phyloP scores from a whole-genome alignment of 2,113 vertebrate species.

The Sturnus vulgaris region DNA sequence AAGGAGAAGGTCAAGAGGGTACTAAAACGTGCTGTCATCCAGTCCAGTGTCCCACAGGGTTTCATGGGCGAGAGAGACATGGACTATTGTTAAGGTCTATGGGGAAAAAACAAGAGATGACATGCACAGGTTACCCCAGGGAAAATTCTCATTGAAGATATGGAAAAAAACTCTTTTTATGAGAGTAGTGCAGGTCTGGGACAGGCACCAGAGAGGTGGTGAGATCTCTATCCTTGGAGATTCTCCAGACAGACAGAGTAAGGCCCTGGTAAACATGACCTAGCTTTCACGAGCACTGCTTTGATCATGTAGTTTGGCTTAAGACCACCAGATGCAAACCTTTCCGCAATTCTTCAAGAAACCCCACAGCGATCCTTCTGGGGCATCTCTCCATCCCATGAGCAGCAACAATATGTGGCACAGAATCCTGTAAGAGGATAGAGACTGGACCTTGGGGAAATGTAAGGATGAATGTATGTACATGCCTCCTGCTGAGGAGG shows the following conservation, averaged over 20 bases:
- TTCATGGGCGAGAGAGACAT: background rate
- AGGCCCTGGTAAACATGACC: background rate
- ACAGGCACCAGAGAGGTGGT: background rate
- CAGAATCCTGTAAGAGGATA: fast-evolving
- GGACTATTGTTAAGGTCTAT: background rate
- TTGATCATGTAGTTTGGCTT: background rate
- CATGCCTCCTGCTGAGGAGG: background rate
- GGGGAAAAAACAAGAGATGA: background rate
- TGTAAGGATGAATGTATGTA: background rate
- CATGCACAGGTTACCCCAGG: background rate
- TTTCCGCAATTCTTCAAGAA: background rate
- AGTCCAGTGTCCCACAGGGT: background rate
- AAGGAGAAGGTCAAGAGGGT: background rate
- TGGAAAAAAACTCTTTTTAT: background rate
- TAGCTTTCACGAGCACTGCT: background rate
- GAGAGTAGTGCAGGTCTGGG: background rate
- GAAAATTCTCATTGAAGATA: background rate
- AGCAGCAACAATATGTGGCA: background rate
- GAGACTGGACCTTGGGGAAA: background rate
- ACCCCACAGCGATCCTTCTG: background rate
- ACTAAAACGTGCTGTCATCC: background rate
- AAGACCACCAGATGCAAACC: background rate
- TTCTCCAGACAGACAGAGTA: background rate
- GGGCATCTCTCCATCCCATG: background rate
- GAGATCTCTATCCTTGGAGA: background rate